phyloP scores from a whole-genome alignment of 2,797 vertebrate genomes.

The Sebastes itinus region DNA sequence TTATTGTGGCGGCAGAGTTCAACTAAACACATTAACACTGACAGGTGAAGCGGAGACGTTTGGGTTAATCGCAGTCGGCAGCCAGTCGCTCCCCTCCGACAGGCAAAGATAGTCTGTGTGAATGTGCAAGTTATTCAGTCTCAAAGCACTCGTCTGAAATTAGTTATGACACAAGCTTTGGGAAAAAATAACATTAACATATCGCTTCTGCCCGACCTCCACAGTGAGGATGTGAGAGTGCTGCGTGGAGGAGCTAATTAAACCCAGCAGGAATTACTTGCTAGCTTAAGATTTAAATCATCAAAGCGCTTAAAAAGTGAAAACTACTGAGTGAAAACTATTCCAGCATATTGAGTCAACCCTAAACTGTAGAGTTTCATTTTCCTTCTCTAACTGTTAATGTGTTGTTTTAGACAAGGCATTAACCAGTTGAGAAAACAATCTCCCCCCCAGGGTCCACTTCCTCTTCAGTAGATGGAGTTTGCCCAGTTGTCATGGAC shows the following conservation, averaged over 20 bases:
- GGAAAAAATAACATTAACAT: neutral
- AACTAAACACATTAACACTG: neutral
- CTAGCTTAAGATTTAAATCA: neutral
- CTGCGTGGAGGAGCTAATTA: neutral
- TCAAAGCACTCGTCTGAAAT: neutral
- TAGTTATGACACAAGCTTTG: neutral
- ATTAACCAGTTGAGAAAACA: neutral
- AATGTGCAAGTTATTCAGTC: neutral
- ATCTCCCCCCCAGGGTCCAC: neutral
- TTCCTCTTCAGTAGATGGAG: neutral
- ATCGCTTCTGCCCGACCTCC: neutral
- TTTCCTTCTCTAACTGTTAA: neutral
- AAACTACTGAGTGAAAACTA: neutral
- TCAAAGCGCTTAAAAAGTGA: neutral
- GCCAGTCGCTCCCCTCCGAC: neutral
- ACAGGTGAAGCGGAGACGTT: neutral
- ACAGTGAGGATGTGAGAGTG: neutral
- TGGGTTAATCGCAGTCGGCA: neutral
- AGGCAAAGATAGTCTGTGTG: neutral
- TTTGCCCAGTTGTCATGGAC: neutral
- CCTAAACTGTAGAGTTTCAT: neutral
- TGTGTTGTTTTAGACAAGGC: neutral
- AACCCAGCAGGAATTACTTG: constrained; percentile 1
- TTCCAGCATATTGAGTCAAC: neutral
- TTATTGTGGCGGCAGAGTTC: neutral